Base-by-base conservation (phyloP, 2,113 vertebrate genomes). In the Eudyptes chrysolophus region DNA sequence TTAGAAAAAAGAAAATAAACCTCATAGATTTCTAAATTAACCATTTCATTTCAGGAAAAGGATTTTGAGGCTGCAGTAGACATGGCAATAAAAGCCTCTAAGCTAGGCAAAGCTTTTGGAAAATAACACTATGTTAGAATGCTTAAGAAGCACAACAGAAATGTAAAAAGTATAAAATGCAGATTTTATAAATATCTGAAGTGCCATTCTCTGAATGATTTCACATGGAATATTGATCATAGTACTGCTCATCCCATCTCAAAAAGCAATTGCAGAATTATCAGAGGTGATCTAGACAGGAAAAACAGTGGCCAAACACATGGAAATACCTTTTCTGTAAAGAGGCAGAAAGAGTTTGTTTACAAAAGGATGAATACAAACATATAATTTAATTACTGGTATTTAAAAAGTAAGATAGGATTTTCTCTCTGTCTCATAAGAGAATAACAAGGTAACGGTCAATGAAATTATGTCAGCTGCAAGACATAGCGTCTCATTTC, bases 401-500 rank as follows among this genome's bases (percentile, higher is more conserved):
- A 85, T 96, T 96, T 95, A 92, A 94, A 95, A 94, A 79, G 54
- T 83, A 87, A 70, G 62, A 71, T 75, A 85, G 66, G 70, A 85
- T 95, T 89, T 95, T 89, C 84, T 94, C 42, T 91, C 54, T 88
- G 89, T 93, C 87, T 96, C 74, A 18, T 51, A 80, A 89, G 89
- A 95, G 89, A 81, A 66, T 95, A 96, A 97, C 87, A 96, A 96
- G 94, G 81, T 97, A 96, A 96, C 38, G 40, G 91, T 76, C 96
- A 92, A 92, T 92, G 86, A 76, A 95, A 95, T 96, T 83, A 96
- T 90, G 78, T 95, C 93, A 88, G 82, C 93, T 95, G 87, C 84
- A 96, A 93, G 94, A 95, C 71, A 48, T 83, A 85, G 89, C 1
- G 0, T 89, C 92, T 94, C 58, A 80, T 93, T 95, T 97, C 48